phyloP scores from a whole-genome alignment of 2,113 vertebrate genomes.

The Caranx ignobilis region DNA sequence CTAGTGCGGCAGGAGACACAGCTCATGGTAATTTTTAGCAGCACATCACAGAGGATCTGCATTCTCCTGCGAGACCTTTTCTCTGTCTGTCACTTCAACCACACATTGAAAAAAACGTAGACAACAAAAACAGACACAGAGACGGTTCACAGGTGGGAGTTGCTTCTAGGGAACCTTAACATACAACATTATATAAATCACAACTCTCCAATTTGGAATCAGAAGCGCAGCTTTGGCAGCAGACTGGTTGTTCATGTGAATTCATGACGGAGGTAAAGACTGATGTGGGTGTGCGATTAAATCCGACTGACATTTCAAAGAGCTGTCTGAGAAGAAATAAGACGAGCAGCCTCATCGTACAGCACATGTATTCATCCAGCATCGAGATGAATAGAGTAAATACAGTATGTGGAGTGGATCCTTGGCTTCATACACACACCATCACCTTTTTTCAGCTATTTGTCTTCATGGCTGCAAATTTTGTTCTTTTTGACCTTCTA shows the following conservation, averaged over 20 bases:
- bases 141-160: background rate
- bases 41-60: background rate
- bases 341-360: background rate
- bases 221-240: background rate
- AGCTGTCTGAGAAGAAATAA: conserved; percentile 15
- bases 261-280: conserved; percentile 1
- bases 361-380: background rate
- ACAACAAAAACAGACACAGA: background rate
- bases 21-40: conserved; percentile 31
- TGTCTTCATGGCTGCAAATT: too few species aligned
- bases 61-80: conserved; percentile 10
- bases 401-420: too few species aligned
- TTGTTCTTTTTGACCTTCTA: background rate
- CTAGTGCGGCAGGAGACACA: conserved; percentile 74
- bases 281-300: background rate
- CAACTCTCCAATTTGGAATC: conserved; percentile 1
- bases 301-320: conserved; percentile 32
- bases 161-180: conserved; percentile 2
- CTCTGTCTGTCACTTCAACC: conserved; percentile 2
- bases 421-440: too few species aligned
- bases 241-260: background rate
- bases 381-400: too few species aligned
- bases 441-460: too few species aligned
- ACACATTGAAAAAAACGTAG: background rate
- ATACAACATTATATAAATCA: conserved; percentile 25